Percentiles rank a stretch among this genome's conserved stretches.
phyloP scores from a whole-genome alignment of 2,113 vertebrate genomes.

The Brienomyrus brachyistius region DNA sequence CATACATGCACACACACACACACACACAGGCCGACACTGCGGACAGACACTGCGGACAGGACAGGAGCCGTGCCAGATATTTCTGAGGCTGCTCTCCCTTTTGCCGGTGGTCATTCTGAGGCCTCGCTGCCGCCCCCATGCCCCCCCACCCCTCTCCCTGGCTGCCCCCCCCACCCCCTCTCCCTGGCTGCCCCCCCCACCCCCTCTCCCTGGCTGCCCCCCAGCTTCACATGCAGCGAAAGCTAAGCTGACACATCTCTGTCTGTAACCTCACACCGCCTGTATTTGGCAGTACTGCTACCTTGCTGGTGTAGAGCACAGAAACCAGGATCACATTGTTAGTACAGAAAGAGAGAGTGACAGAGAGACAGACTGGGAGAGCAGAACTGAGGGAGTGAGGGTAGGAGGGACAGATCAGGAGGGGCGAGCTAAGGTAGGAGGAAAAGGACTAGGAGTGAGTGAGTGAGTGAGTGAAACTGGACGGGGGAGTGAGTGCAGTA shows the following conservation, averaged over 20 bases:
- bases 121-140: not conserved
- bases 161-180: no score
- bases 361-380: not conserved
- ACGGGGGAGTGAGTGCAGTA: not conserved
- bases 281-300: not conserved
- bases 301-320: not conserved
- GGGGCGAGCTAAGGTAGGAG: not conserved
- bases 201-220: no score
- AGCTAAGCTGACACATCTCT: not conserved
- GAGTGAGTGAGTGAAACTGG: not conserved
- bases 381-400: not conserved
- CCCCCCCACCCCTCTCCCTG: no score
- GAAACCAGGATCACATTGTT: not conserved
- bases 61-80: not conserved
- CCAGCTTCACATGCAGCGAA: not conserved
- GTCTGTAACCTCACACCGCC: not conserved
- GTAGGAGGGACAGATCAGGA: not conserved
- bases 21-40: not conserved
- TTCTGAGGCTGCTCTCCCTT: not conserved
- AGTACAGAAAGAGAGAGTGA: not conserved
- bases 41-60: not conserved
- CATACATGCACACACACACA: not conserved
- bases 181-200: no score
- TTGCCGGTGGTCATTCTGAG: not conserved
- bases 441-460: not conserved